A percentile compares a stretch with the other conserved stretches of the same genome.
These are phyloP conservation scores for Teinopalpus imperialis DNA, from an alignment of 2,888 invertebrate genomes.

Conservation along the genomic window DNA sequence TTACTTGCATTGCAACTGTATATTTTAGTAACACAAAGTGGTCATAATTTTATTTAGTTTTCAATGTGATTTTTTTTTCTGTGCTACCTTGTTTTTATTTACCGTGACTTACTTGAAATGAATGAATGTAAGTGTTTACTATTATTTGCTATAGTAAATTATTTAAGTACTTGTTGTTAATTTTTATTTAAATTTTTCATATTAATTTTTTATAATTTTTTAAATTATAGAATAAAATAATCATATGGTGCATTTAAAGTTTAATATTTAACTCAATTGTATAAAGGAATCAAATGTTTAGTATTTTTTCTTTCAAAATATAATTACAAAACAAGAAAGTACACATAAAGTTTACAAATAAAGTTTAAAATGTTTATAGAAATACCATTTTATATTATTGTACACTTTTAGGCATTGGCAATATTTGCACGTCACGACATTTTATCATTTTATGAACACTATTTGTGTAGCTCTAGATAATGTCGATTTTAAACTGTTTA, in stretches of 20 bases:
- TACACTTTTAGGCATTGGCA: too few species aligned
- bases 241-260: too few species aligned
- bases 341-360: too few species aligned
- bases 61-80: slow-evolving; percentile 3
- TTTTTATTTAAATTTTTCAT: not conserved
- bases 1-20: not conserved
- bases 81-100: not conserved
- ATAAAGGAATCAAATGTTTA: too few species aligned
- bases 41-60: not conserved
- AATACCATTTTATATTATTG: too few species aligned
- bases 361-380: too few species aligned
- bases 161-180: not conserved
- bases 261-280: too few species aligned
- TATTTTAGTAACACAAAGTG: not conserved
- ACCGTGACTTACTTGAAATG: slow-evolving; percentile 3
- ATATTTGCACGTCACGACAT: not conserved
- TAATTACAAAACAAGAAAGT: too few species aligned
- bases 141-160: not conserved
- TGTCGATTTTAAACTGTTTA: not conserved
- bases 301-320: too few species aligned
- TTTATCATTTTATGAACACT: slow-evolving; percentile 1
- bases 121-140: slow-evolving; percentile 21
- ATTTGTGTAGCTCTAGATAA: not conserved
- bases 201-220: not conserved
- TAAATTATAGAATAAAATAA: too few species aligned